Evolutionary conservation across 2,797 vertebrate genomes (phyloP), one percentile per base, ranked within the genome.

Genomic region (Urosaurus nigricauda): DNA sequence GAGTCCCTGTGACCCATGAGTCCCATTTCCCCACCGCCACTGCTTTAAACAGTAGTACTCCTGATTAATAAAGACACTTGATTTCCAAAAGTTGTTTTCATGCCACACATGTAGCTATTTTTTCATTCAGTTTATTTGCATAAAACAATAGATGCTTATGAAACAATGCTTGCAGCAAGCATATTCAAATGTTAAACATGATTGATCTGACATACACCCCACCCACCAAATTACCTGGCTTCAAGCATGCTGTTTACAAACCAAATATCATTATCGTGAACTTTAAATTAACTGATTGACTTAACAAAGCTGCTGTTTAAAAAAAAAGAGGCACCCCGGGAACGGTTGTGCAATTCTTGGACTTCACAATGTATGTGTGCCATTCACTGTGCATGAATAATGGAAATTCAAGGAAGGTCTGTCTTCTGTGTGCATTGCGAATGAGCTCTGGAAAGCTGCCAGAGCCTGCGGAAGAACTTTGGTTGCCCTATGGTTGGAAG

Each of bases 361-460:
- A 51, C 26, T 68, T n/a, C 65, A 71, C 43, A n/a, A 83, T 58
- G 84, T 77, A n/a, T 51, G 11, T 71, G 32, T 89, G 70, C 35
- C 53, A 79, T 83, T 88, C 43, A 80, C 32, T 81, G 35, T 60
- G 26, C n/a, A 14, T 83, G 60, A 77, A 60, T 63, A 82, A 78
- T 29, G 37, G 60, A 26, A 56, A 79, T 32, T 37, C 26, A 47
- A 60, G 58, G 47, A 77, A 56, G 6, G 26, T 78, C 78, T 86
- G 68, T 70, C 56, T 37, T 26, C 17, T 65, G 11, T 47, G 60
- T 86, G 35, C 56, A 74, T 11, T 84, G 32, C 53, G 74, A 47
- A 37, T 1, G 5, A 19, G 32, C n/a, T 60, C 43, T 74, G 82
- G 86, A 75, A 83, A 40, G 32, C 26, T 58, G 78, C 40, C 79